phyloP scores from a whole-genome alignment of 2,797 vertebrate genomes.

The Lutjanus campechanus region DNA sequence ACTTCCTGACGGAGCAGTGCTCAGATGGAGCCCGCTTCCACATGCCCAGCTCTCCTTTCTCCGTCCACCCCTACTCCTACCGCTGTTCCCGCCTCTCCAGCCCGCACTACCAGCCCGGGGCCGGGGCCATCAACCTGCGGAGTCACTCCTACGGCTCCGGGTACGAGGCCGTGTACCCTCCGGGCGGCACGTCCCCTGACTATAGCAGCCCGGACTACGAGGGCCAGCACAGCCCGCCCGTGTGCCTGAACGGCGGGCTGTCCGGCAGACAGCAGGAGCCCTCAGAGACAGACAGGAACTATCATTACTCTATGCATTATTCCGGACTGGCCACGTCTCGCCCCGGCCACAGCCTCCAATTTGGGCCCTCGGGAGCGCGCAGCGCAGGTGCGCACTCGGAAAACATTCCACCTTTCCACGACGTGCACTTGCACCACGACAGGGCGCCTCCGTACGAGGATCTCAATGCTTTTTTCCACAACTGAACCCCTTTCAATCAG shows the following conservation, averaged over 20 bases:
- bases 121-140: constrained; percentile 88
- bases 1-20: constrained; percentile 95
- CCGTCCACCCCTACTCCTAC: constrained; percentile 93
- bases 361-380: constrained; percentile 91
- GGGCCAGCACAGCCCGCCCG: constrained; percentile 93
- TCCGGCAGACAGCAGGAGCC: constrained; percentile 91
- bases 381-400: constrained; percentile 91
- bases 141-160: constrained; percentile 89
- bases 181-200: constrained; percentile 92
- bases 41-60: constrained; percentile 92
- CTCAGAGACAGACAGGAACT: constrained; percentile 94
- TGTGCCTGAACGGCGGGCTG: constrained; percentile 93
- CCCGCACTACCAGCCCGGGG: constrained; percentile 91
- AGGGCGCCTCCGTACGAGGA: constrained; percentile 95
- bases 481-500: constrained; percentile 80
- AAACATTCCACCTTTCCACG: constrained; percentile 93
- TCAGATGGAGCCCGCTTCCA: constrained; percentile 93
- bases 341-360: constrained; percentile 89
- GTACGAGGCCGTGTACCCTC: constrained; percentile 91
- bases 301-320: constrained; percentile 99
- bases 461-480: constrained; percentile 98
- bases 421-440: constrained; percentile 94
- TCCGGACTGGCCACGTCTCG: constrained; percentile 91
- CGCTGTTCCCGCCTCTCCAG: constrained; percentile 93
- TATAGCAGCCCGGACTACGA: constrained; percentile 97